Conservation (phyloP, 2,113 vertebrate genomes). For the Anser brachyrhynchus region DNA sequence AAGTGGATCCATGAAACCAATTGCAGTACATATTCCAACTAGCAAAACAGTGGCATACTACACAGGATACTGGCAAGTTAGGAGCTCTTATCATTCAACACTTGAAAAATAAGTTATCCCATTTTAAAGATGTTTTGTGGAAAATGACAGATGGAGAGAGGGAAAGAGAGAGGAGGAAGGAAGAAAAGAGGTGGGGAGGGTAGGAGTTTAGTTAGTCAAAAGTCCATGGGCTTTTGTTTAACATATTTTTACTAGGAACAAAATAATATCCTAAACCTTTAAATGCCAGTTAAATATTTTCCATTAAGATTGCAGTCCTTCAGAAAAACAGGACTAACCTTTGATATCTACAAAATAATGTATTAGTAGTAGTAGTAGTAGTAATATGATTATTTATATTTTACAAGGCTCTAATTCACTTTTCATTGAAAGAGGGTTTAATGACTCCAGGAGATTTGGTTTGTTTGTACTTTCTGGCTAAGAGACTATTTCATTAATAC, state of each 20-base stretch:
- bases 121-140: neutral
- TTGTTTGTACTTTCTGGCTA: neutral
- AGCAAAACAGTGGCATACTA: neutral
- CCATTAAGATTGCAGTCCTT: neutral
- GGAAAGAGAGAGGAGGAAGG: neutral
- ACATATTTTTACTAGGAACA: neutral
- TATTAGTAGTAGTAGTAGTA: neutral
- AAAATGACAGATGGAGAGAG: neutral
- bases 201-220: neutral
- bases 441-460: neutral
- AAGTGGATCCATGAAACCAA: conserved; percentile 28
- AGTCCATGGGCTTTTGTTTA: neutral
- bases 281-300: neutral
- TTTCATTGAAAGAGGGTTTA: neutral
- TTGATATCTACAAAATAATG: neutral
- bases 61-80: neutral
- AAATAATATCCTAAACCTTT: neutral
- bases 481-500: neutral
- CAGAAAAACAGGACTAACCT: neutral
- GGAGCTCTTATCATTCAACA: neutral
- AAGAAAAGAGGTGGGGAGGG: neutral
- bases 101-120: neutral
- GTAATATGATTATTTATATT: fast-evolving
- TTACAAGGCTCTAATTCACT: neutral
- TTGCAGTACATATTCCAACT: neutral